Percentiles rank a stretch among this genome's conserved stretches.
Evolutionary conservation across 2,113 vertebrate genomes (phyloP).

Genomic region (Varanus salvator): DNA sequence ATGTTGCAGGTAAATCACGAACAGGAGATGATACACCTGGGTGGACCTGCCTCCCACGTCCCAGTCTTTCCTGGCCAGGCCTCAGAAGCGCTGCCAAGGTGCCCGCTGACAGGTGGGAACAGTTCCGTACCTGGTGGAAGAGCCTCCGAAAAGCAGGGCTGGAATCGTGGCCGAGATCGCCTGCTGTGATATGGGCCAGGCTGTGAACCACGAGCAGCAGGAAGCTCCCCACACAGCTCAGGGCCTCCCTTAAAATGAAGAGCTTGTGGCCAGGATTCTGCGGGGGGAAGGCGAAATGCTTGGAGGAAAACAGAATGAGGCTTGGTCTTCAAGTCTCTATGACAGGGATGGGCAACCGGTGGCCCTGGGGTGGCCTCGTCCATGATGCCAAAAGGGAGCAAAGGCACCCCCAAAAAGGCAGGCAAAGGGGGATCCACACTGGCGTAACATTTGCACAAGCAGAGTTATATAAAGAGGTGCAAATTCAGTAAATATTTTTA

Average conservation of each 20-base stretch:
- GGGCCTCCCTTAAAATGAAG: conserved; percentile 81
- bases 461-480: too few species aligned
- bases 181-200: conserved; percentile 78
- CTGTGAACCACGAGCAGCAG: conserved; percentile 86
- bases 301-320: too few species aligned
- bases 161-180: conserved; percentile 75
- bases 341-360: background rate
- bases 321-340: background rate
- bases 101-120: background rate
- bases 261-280: conserved; percentile 79
- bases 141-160: conserved; percentile 79
- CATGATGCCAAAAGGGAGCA: too few species aligned
- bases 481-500: too few species aligned
- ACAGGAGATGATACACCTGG: background rate
- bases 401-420: too few species aligned
- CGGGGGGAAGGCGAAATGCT: background rate
- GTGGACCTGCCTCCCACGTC: background rate
- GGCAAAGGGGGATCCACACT: too few species aligned
- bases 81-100: background rate
- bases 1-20: background rate
- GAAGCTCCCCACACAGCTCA: conserved; percentile 84
- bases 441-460: too few species aligned
- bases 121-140: conserved; percentile 84
- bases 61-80: background rate
- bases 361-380: background rate